Evolutionary conservation across 1,140 invertebrate genomes (phyloP), one percentile per base, ranked within the genome.

Genomic region (Lordiphosa stackelbergi): DNA sequence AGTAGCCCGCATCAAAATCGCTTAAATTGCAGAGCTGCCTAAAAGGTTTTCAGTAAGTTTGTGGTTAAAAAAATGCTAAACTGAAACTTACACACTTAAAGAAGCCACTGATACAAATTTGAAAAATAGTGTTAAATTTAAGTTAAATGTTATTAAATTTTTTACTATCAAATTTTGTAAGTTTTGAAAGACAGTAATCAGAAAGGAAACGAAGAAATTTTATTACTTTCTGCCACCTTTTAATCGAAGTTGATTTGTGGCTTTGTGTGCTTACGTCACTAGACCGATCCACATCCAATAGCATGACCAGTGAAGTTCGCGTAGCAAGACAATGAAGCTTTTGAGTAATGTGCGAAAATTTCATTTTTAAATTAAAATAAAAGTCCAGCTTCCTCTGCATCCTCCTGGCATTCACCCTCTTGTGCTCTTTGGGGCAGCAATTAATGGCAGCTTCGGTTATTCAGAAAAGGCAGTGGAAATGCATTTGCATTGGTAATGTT

Each of bases 401-500:
- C 22, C 24, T 52, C 35, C 48, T 53, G 22, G 28, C 19, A 12
- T 5, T 11, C 19, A 34, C 11, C 38, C 13, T 31, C 28, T 12
- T 24, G n/a, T 34, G 3, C 11, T 36, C 12, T 22, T 51, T 28
- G 31, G 38, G 53, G 13, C 64, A 61, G 66, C 75, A 74, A 64
- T 72, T 81, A 81, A 62, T 75, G 55, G 36, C 49, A 41, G 41
- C 46, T 19, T 35, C 40, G 43, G 10, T 35, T 53, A 46, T 41
- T 74, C 60, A 24, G 22, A 24, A 5, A 24, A 24, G 22, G 22
- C 22, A 38, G 34, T 42, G 41, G 56, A 75, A 69, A 62, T 83
- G 68, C 77, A 83, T 83, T 81, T 81, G 71, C 77, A 81, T 69
- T 72, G 68, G 78, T 77, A 72, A 81, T 81, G 75, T 53, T 47